phyloP scores from a whole-genome alignment of 2,113 vertebrate species.

The Eurypyga helias region DNA sequence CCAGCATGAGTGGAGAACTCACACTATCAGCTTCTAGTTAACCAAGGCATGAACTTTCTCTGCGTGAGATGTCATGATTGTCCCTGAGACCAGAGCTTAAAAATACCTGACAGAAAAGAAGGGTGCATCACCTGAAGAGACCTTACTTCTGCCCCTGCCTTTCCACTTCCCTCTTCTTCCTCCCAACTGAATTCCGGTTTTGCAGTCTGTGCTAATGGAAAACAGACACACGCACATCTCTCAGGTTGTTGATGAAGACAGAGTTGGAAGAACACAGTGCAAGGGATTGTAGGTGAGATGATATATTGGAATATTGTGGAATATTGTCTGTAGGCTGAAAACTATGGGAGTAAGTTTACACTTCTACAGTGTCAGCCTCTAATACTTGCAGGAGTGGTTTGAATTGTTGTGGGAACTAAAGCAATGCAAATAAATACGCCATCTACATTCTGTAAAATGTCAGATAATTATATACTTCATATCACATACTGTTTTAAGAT shows the following conservation, averaged over 20 bases:
- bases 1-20: neutral
- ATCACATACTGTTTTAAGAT: neutral
- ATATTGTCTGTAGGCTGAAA: neutral
- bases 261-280: neutral
- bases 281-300: neutral
- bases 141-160: neutral
- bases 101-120: neutral
- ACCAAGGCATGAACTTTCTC: neutral
- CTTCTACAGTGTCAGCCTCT: neutral
- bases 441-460: neutral
- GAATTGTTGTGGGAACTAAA: neutral
- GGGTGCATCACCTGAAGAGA: neutral
- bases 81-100: neutral
- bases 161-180: neutral
- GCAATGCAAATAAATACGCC: neutral
- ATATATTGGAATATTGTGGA: neutral
- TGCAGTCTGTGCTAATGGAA: neutral
- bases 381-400: neutral
- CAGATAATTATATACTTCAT: neutral
- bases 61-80: neutral
- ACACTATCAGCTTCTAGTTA: neutral
- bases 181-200: neutral
- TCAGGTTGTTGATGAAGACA: neutral
- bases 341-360: neutral
- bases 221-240: neutral